A percentile compares a stretch with the other conserved stretches of the same genome.
phyloP scores from a whole-genome alignment of 2,888 invertebrate genomes.

The Heteromurus nitidus region DNA sequence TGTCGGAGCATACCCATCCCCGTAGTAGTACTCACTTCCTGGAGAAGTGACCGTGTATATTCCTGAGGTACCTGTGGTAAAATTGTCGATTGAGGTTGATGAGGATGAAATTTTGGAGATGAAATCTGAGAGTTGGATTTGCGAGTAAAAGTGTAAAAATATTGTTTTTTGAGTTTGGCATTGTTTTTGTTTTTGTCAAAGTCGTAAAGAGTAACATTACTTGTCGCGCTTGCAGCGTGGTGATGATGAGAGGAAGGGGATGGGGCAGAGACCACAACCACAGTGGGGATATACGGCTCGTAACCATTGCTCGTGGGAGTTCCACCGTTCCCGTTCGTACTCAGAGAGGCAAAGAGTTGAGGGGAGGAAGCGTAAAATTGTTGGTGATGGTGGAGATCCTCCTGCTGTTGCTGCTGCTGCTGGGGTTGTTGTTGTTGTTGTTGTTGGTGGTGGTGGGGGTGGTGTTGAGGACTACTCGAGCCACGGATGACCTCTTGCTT shows the following conservation, averaged over 20 bases:
- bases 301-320: conserved; percentile 49
- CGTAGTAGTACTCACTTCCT: conserved; percentile 78
- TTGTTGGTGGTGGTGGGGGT: conserved; percentile 11
- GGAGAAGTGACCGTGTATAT: conserved; percentile 70
- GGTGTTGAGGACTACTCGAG: conserved; percentile 23
- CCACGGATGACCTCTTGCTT: conserved; percentile 53
- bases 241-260: conserved; percentile 64
- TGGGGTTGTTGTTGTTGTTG: conserved; percentile 59
- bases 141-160: conserved; percentile 76
- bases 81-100: conserved; percentile 15
- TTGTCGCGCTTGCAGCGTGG: conserved; percentile 56
- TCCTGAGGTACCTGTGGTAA: conserved; percentile 62
- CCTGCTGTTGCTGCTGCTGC: no score
- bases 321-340: conserved; percentile 58
- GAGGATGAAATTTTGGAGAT: conserved; percentile 26
- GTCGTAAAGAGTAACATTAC: conserved; percentile 50
- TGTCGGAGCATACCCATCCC: conserved; percentile 66
- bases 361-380: conserved; percentile 63
- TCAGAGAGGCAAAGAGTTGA: conserved; percentile 71
- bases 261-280: conserved; percentile 70
- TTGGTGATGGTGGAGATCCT: conserved; percentile 16
- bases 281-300: conserved; percentile 63
- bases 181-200: background rate
- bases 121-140: no score
- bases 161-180: background rate